Evolutionary conservation across 2,888 invertebrate species (phyloP).

Genomic region (Bedellia somnulentella): DNA sequence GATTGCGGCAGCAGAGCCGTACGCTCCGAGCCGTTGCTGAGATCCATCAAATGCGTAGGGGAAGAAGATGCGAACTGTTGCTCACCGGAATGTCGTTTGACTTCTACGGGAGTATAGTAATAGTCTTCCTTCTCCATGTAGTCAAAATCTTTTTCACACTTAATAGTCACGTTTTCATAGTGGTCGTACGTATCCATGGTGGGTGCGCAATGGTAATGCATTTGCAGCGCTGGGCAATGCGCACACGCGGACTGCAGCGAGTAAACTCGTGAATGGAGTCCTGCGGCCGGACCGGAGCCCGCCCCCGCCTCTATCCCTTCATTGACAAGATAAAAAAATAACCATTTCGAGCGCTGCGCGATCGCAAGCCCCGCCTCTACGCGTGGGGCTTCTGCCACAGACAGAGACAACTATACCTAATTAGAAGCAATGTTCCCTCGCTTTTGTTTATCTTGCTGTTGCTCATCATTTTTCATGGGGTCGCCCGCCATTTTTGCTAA

Average conservation of each 20-base stretch:
- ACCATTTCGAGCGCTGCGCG: conserved; percentile 20
- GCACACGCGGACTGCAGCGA: too few relatives aligned
- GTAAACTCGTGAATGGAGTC: conserved; percentile 13
- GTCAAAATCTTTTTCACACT: conserved; percentile 37
- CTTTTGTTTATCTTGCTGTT: conserved; percentile 51
- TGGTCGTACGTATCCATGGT: conserved; percentile 38
- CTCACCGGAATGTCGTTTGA: conserved; percentile 25
- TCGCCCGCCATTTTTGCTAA: conserved; percentile 3
- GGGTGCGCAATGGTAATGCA: conserved; percentile 4
- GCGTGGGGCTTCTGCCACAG: conserved; percentile 10
- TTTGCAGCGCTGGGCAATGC: too few relatives aligned
- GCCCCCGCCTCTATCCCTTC: conserved; percentile 47
- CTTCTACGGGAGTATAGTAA: conserved; percentile 36
- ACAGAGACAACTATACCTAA: conserved; percentile 24
- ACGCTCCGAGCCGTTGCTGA: conserved; percentile 41
- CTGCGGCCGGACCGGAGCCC: conserved; percentile 25
- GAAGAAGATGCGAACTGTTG: conserved; percentile 32
- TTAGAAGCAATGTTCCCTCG: conserved; percentile 22
- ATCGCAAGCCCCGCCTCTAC: conserved; percentile 3
- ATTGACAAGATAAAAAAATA: conserved; percentile 57
- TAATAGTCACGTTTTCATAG: conserved; percentile 39
- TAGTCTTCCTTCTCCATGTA: conserved; percentile 41
- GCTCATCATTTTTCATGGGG: conserved; percentile 38
- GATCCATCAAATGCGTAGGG: conserved; percentile 45
- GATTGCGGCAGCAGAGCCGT: conserved; percentile 29